These are phyloP conservation scores for Eubucco bourcierii DNA, from an alignment of 2,113 vertebrate species.

Conservation along the genomic window DNA sequence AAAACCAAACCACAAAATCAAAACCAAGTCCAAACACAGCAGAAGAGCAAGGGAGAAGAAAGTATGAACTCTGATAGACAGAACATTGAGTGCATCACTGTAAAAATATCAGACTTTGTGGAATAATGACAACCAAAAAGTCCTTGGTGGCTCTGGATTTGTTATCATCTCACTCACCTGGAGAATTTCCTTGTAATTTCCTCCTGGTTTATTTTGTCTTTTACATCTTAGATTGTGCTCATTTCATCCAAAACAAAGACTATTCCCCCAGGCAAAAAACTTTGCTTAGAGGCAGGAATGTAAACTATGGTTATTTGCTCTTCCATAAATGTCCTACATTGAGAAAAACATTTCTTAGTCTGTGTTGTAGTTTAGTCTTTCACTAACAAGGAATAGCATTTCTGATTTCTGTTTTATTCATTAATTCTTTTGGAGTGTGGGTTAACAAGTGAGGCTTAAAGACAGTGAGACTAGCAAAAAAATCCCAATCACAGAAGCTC, in stretches of 20 bases:
- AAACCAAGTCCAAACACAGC: background rate
- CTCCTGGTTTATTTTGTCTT: background rate
- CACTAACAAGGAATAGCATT: background rate
- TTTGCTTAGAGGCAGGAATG: background rate
- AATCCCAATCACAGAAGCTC: background rate
- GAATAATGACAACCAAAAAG: background rate
- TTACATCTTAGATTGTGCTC: background rate
- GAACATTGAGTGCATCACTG: background rate
- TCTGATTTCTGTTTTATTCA: background rate
- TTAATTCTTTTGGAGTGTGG: background rate
- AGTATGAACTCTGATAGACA: background rate
- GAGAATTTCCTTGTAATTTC: background rate
- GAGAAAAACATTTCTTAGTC: background rate
- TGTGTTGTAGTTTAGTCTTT: background rate
- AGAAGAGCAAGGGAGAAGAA: background rate
- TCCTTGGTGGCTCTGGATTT: background rate
- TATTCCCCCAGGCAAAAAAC: background rate
- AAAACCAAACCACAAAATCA: too few relatives aligned
- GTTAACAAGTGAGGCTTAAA: background rate
- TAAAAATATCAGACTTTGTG: background rate
- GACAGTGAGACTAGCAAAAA: background rate
- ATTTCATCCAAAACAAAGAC: background rate
- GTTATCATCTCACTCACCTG: background rate
- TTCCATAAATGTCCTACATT: background rate
- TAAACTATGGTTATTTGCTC: background rate